These are phyloP conservation scores for Tetramorium bicarinatum DNA, from an alignment of 2,888 invertebrate species.

Conservation along the genomic window DNA sequence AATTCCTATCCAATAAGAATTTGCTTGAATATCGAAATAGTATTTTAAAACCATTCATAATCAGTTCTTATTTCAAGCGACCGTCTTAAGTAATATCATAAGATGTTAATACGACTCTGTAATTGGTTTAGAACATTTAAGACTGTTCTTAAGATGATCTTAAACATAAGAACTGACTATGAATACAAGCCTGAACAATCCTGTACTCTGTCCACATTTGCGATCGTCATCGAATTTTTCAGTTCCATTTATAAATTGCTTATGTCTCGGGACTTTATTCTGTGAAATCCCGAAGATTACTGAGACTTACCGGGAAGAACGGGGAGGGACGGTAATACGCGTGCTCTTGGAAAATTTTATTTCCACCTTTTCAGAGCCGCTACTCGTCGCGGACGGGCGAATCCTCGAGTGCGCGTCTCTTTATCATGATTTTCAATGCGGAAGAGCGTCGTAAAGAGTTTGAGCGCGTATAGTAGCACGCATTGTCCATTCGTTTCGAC, in stretches of 20 bases:
- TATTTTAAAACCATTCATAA: not conserved
- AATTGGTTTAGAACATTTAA: no score
- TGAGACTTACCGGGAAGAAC: not conserved
- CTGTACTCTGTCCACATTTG: not conserved
- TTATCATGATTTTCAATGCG: constrained; percentile 74
- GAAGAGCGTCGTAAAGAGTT: constrained; percentile 69
- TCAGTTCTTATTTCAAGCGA: no score
- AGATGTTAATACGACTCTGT: no score
- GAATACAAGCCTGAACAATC: not conserved
- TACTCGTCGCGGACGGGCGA: constrained; percentile 1
- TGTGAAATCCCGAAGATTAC: constrained; percentile 14
- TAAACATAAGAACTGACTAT: no score
- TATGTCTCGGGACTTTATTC: not conserved
- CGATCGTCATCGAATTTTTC: not conserved
- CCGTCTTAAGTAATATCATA: no score
- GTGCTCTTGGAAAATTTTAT: constrained; percentile 39
- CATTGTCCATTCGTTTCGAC: constrained; percentile 76
- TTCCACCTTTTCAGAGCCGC: constrained; percentile 18
- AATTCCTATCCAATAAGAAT: not conserved
- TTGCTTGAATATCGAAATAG: not conserved
- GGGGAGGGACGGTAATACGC: not conserved
- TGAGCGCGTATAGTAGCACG: constrained; percentile 73
- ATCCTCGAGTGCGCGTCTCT: constrained; percentile 56
- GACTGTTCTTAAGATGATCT: no score
- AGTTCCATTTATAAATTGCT: constrained; percentile 14